These are phyloP conservation scores for Poeciliopsis retropinna DNA, from an alignment of 2,113 vertebrate species.

Conservation along the genomic window DNA sequence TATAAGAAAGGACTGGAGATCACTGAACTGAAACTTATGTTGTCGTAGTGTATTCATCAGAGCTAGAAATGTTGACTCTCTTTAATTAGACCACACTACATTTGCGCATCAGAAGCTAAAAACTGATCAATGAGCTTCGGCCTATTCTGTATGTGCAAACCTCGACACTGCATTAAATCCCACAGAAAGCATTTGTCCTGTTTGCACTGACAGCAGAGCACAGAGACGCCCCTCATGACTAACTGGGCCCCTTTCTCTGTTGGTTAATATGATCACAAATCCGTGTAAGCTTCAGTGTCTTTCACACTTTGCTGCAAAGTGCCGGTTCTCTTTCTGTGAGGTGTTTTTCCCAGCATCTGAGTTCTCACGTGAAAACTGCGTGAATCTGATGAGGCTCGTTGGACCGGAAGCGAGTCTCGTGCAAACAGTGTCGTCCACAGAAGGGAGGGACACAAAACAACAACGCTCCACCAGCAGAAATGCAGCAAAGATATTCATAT, in stretches of 20 bases:
- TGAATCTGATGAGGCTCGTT: conserved; percentile 29
- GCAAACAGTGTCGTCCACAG: conserved; percentile 41
- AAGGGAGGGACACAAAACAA: conserved; percentile 32
- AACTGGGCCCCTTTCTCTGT: conserved; percentile 29
- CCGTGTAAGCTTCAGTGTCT: conserved; percentile 34
- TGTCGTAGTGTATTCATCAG: too few relatives aligned
- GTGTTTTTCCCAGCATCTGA: neutral
- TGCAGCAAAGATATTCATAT: neutral
- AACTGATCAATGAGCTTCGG: neutral
- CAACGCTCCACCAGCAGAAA: neutral
- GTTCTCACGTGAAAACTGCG: conserved; percentile 3
- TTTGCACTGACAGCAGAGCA: neutral
- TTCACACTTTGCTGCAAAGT: conserved; percentile 22
- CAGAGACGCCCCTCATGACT: conserved; percentile 21
- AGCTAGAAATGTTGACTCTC: too few relatives aligned
- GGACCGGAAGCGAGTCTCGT: conserved; percentile 41
- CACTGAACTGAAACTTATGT: too few relatives aligned
- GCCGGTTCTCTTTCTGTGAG: neutral
- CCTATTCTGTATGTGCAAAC: neutral
- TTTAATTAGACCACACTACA: too few relatives aligned
- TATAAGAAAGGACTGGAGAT: too few relatives aligned
- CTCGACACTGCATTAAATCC: too few relatives aligned
- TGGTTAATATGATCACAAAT: conserved; percentile 38
- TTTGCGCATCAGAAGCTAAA: too few relatives aligned
- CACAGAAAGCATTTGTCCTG: neutral